These are phyloP conservation scores for Plagodis dolabraria DNA, from an alignment of 2,888 invertebrate species.

Conservation along the genomic window DNA sequence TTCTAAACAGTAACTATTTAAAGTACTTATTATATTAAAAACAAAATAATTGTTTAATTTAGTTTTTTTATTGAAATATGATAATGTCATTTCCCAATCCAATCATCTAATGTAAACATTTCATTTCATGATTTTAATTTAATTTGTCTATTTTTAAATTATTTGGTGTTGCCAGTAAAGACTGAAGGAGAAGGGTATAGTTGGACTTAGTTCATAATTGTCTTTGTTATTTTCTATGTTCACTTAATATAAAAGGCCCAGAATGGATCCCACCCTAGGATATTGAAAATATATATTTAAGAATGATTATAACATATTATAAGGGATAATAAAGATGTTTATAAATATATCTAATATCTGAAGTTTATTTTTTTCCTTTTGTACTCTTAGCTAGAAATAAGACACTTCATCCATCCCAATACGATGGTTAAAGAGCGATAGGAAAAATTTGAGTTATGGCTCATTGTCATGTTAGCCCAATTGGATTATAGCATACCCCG, in stretches of 20 bases:
- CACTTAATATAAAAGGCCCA: constrained; percentile 43
- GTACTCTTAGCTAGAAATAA: too few species aligned
- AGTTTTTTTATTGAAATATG: not conserved
- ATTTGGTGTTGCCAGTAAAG: constrained; percentile 67
- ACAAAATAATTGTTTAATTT: too few species aligned
- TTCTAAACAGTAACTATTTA: too few species aligned
- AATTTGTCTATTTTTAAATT: constrained; percentile 42
- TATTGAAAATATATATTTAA: constrained; percentile 54
- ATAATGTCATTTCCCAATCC: not conserved
- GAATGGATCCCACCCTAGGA: constrained; percentile 74
- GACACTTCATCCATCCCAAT: too few species aligned
- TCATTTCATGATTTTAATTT: constrained; percentile 9
- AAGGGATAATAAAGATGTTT: constrained; percentile 72
- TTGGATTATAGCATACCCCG: too few species aligned
- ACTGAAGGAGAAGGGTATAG: constrained; percentile 54
- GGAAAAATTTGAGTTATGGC: too few species aligned
- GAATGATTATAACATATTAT: constrained; percentile 53
- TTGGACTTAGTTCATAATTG: constrained; percentile 16
- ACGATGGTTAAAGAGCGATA: too few species aligned
- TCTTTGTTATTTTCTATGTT: not conserved
- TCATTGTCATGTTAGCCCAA: too few species aligned
- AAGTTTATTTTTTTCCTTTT: too few species aligned
- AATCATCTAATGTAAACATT: not conserved
- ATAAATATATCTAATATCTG: not conserved
- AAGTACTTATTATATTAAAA: too few species aligned